phyloP scores from a whole-genome alignment of 2,888 invertebrate genomes.

The Cecidostiba fungosa region DNA sequence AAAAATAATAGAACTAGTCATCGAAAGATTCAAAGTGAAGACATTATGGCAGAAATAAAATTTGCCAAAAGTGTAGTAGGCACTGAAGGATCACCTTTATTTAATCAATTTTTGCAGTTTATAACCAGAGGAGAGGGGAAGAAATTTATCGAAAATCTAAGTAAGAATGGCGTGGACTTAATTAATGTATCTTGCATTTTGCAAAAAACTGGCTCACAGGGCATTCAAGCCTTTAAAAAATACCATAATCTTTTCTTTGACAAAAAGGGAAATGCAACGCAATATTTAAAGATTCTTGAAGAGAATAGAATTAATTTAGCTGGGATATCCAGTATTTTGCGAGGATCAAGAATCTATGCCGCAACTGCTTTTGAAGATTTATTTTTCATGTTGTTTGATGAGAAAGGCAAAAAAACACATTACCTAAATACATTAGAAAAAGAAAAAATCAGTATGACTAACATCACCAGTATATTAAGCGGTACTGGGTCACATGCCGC shows the following conservation, averaged over 20 bases:
- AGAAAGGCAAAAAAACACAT: conserved; percentile 40
- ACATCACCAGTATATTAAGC: conserved; percentile 63
- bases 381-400: conserved; percentile 69
- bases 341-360: conserved; percentile 66
- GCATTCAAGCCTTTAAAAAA: conserved; percentile 64
- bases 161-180: conserved; percentile 38
- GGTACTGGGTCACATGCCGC: conserved; percentile 64
- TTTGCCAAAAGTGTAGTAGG: conserved; percentile 61
- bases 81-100: neutral
- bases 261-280: conserved; percentile 55
- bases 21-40: conserved; percentile 62
- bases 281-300: conserved; percentile 56
- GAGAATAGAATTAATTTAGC: conserved; percentile 66
- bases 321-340: conserved; percentile 69
- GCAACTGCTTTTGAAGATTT: conserved; percentile 71
- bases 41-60: conserved; percentile 64
- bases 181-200: conserved; percentile 63
- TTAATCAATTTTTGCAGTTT: conserved; percentile 32
- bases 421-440: conserved; percentile 43
- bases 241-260: conserved; percentile 70
- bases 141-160: conserved; percentile 30
- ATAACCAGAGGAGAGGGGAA: conserved; percentile 45
- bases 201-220: conserved; percentile 62
- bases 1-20: conserved; percentile 68
- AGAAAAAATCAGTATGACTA: conserved; percentile 48